These are phyloP conservation scores for Phyllotreta striolata DNA, from an alignment of 2,888 invertebrate genomes.

Conservation along the genomic window DNA sequence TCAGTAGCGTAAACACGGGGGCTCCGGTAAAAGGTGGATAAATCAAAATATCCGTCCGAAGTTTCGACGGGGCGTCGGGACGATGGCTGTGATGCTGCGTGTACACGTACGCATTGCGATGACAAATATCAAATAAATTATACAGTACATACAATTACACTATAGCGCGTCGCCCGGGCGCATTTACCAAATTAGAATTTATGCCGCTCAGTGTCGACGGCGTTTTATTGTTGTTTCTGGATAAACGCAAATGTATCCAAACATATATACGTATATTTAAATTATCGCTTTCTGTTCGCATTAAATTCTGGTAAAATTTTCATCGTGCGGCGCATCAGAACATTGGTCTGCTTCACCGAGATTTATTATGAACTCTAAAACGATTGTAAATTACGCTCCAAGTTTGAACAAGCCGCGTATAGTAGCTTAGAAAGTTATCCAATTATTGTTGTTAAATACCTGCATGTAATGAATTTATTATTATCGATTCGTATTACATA, in stretches of 20 bases:
- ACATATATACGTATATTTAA: constrained; percentile 26
- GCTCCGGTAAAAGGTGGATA: constrained; percentile 13
- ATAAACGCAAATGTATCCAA: constrained; percentile 28
- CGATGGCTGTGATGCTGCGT: not conserved
- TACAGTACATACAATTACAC: constrained; percentile 36
- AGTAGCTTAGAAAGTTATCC: no score
- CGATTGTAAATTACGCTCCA: no score
- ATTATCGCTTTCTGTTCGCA: constrained; percentile 23
- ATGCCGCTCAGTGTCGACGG: constrained; percentile 28
- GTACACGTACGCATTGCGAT: constrained; percentile 33
- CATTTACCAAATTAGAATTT: constrained; percentile 39
- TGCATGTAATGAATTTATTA: no score
- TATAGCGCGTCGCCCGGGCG: constrained; percentile 30
- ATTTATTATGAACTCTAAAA: no score
- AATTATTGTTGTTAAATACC: no score
- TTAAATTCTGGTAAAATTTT: no score
- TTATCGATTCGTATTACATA: no score
- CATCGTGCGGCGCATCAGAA: no score
- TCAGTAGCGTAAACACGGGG: no score
- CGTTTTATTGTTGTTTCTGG: constrained; percentile 26
- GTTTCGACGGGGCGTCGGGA: constrained; percentile 17
- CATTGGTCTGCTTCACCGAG: no score
- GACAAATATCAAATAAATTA: constrained; percentile 43
- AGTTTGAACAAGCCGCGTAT: no score
- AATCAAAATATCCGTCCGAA: constrained; percentile 21